Percentiles rank a stretch among this genome's conserved stretches.
Evolutionary conservation across 2,888 invertebrate species (phyloP).

Genomic region (Morpho helenor): DNA sequence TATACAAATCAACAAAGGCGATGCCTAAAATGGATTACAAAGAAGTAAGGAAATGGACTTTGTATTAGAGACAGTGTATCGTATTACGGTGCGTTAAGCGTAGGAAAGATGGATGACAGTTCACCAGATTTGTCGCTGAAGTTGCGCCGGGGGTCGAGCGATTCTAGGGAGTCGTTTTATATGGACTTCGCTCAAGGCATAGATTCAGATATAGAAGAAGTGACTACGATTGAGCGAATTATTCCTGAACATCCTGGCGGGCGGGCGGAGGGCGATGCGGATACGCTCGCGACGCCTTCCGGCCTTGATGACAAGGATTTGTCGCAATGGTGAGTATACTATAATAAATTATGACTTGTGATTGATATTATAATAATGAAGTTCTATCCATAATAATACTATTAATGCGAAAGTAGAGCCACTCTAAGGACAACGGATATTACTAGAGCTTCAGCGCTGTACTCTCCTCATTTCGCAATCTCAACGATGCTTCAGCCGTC

Average conservation of each 20-base stretch:
- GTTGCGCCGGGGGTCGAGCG: constrained; percentile 90
- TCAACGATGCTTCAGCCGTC: no score
- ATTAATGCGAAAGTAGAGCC: no score
- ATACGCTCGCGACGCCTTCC: constrained; percentile 72
- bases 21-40: constrained; percentile 42
- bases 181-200: constrained; percentile 95
- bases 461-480: no score
- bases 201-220: constrained; percentile 93
- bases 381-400: no score
- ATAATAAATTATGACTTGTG: background rate
- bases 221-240: constrained; percentile 83
- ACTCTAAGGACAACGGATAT: no score
- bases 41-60: constrained; percentile 39
- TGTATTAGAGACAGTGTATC: constrained; percentile 32
- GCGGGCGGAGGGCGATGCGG: constrained; percentile 65
- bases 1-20: constrained; percentile 21
- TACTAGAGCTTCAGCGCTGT: no score
- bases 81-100: constrained; percentile 35
- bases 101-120: constrained; percentile 82
- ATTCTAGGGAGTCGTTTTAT: constrained; percentile 92
- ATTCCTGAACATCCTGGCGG: constrained; percentile 74
- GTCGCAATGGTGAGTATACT: constrained; percentile 60
- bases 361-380: no score
- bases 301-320: constrained; percentile 73
- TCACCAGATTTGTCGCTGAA: constrained; percentile 92